These are phyloP conservation scores for Microctenopoma stevenorrisi DNA, from an alignment of 2,797 vertebrate species.

Conservation along the genomic window DNA sequence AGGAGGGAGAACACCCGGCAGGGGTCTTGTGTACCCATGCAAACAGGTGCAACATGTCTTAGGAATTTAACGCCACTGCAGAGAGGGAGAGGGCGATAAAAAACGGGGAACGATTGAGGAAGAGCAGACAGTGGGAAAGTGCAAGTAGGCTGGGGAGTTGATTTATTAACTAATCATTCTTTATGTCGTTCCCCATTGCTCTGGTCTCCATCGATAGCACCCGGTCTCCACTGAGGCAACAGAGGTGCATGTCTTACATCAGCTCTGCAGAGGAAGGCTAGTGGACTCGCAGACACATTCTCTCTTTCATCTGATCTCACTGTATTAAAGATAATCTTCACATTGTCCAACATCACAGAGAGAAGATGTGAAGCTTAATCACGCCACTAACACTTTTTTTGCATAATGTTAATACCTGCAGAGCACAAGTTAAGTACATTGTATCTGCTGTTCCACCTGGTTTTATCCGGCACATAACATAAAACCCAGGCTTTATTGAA, in stretches of 20 bases:
- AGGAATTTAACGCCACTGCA: slow-evolving; percentile 72
- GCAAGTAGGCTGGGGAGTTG: slow-evolving; percentile 70
- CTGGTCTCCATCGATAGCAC: slow-evolving; percentile 78
- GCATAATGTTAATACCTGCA: slow-evolving; percentile 66
- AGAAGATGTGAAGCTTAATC: slow-evolving; percentile 63
- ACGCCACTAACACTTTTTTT: slow-evolving; percentile 64
- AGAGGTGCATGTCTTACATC: slow-evolving; percentile 80
- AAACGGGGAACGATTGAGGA: slow-evolving; percentile 44
- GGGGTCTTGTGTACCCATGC: slow-evolving; percentile 82
- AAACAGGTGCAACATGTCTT: slow-evolving; percentile 84
- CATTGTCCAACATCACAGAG: slow-evolving; percentile 72
- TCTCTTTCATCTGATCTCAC: slow-evolving; percentile 72
- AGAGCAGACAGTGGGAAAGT: slow-evolving; percentile 57
- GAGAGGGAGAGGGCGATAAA: slow-evolving; percentile 44
- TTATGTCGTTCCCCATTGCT: slow-evolving; percentile 78
- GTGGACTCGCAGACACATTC: slow-evolving; percentile 47
- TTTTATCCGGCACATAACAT: slow-evolving; percentile 55
- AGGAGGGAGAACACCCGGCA: slow-evolving; percentile 76
- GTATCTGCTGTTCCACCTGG: slow-evolving; percentile 48
- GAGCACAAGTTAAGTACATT: slow-evolving; percentile 61
- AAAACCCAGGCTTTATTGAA: slow-evolving; percentile 67
- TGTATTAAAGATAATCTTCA: slow-evolving; percentile 61
- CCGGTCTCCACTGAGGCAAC: slow-evolving; percentile 77
- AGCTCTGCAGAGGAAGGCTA: slow-evolving; percentile 69
- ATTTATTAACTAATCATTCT: slow-evolving; percentile 85